Evolutionary conservation across 2,113 vertebrate genomes (phyloP), one percentile per base, ranked within the genome.

Genomic region (Catagonus wagneri): DNA sequence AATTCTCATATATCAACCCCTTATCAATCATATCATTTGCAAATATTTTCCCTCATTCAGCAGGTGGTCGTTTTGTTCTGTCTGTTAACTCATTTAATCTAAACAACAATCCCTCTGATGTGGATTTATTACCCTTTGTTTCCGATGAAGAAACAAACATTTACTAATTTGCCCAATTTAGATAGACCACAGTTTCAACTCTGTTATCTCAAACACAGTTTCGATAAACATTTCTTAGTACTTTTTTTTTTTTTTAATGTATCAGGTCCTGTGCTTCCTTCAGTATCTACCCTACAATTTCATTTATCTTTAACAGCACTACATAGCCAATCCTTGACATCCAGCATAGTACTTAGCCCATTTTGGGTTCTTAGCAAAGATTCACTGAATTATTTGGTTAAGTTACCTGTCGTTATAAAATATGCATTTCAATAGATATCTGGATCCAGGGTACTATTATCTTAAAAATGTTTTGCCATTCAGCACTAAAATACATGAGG

Each of bases 121-220:
- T 50, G 36, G 71, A 54, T 65, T 92, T 54, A 95, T 71, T 25
- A 74, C 11, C 29, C 32, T 81, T 78, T 58, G 83, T 93, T 66
- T 79, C 58, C 88, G 29, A 76, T 13, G 23, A 87, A 81, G 16
- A 96, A 92, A 93, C 27, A 93, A 92, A 93, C 27, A 90, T 76
- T 78, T 75, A 56, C 56, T 65, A 90, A 87, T 29, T 19, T 66
- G 2, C 10, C 32, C 19, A 15, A 20, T 63, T 72, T 65, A 93
- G 52, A 60, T 0, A 95, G n/a, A 66, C 3, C 61, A 91, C 36
- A 44, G 36, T 78, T 94, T 80, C 56, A 89, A 65, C 23, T 66
- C 23, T 7, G 4, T 44, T 44, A 6, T 8, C 44, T 44, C 5
- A 44, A 44, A 44, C 44, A 44, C 44, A 44, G 44, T 44, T 44